Base-by-base conservation (phyloP, 2,888 invertebrate genomes). In the Brachycybe producta region DNA sequence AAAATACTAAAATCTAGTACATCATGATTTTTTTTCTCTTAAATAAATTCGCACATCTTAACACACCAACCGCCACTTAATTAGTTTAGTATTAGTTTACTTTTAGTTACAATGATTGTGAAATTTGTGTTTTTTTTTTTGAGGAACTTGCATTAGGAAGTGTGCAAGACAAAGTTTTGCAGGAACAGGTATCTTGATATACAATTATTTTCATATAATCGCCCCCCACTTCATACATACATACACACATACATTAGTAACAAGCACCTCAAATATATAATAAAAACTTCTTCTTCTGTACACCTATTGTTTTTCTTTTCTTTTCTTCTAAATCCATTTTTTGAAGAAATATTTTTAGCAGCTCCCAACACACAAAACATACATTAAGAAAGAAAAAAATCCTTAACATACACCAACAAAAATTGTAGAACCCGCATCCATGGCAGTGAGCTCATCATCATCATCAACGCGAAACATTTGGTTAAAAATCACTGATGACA, bases 61-160 rank as follows among this genome's bases (percentile, higher is more conserved):
- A n/a, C n/a, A n/a, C n/a, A n/a, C n/a, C n/a, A n/a, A n/a, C n/a
- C n/a, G n/a, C n/a, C n/a, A n/a, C n/a, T n/a, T n/a, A n/a, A n/a
- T n/a, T n/a, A n/a, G n/a, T n/a, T n/a, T n/a, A n/a, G n/a, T n/a
- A 43, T 43, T 30, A 30, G 19, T 28, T 40, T 30, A 17, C 23
- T 30, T 23, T 43, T 43, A 43, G 43, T 43, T 43, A 43, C 43
- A 47, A 47, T 47, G 47, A 47, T 47, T 47, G 47, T 47, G 47
- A 47, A 45, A 46, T 34, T n/a, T 24, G 35, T 46, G 32, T 47
- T 47, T n/a, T n/a, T n/a, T n/a, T n/a, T n/a, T n/a, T 45, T 38
- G 47, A 47, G 47, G 47, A 47, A 47, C 47, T 47, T 47, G 47
- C 47, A 47, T 47, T 47, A 47, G 47, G 47, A 47, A 47, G 47